Evolutionary conservation across 2,888 invertebrate species (phyloP).

Genomic region (Tanytarsus gracilentus): DNA sequence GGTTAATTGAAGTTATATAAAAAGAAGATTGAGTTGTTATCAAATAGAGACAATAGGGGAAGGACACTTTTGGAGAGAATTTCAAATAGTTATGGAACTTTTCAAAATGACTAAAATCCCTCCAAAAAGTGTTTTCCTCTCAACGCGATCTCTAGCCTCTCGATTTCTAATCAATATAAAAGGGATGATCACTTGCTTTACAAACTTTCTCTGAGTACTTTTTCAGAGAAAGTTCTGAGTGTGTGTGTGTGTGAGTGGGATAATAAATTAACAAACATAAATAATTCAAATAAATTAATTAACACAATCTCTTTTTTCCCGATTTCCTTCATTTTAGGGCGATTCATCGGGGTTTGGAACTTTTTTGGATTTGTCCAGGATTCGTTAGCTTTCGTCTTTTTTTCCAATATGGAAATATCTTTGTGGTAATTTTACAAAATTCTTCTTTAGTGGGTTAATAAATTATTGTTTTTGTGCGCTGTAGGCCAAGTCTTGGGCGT

Average conservation of each 20-base stretch:
- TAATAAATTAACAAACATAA: conserved; percentile 37
- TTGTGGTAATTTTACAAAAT: conserved; percentile 25
- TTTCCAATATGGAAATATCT: conserved; percentile 29
- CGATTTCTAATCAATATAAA: conserved; percentile 33
- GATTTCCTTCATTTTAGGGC: no score
- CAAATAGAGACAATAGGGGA: no score
- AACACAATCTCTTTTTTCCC: conserved; percentile 15
- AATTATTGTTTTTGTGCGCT: conserved; percentile 59
- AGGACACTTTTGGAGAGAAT: no score
- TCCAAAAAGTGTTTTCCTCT: no score
- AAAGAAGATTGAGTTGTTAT: no score
- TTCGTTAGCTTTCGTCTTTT: neutral
- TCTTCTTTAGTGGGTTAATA: conserved; percentile 30
- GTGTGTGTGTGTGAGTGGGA: no score
- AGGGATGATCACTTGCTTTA: conserved; percentile 32
- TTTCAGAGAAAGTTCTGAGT: conserved; percentile 3
- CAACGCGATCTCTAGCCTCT: conserved; percentile 38
- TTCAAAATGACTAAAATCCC: no score
- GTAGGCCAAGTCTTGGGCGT: conserved; percentile 70
- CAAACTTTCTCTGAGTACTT: conserved; percentile 7
- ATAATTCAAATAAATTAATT: conserved; percentile 32
- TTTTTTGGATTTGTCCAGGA: neutral
- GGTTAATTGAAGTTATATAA: no score
- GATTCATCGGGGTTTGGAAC: no score
- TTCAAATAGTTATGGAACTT: no score